Percentiles rank a stretch among this genome's conserved stretches.
Conservation (phyloP, 2,113 vertebrate genomes). For the Psilopogon haemacephalus region DNA sequence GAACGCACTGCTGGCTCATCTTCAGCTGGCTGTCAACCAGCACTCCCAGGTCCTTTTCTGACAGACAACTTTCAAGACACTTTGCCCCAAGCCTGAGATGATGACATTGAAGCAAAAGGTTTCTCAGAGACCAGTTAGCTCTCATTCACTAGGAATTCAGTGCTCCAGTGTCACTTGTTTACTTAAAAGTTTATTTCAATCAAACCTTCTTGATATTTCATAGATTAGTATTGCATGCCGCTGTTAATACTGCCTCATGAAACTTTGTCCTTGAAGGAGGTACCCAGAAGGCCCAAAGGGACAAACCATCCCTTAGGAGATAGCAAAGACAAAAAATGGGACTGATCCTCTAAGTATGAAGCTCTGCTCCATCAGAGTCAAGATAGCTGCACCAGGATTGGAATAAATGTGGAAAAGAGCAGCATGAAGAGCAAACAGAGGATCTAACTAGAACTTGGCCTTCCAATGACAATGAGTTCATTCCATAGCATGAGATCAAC, state of each 20-base stretch:
- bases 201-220: neutral
- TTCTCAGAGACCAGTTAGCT: neutral
- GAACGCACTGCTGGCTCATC: too few relatives aligned
- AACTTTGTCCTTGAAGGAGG: neutral
- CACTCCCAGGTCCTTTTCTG: too few relatives aligned
- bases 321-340: neutral
- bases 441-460: neutral
- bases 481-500: neutral
- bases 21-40: too few relatives aligned
- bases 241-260: neutral
- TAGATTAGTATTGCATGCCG: neutral
- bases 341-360: neutral
- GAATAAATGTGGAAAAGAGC: neutral
- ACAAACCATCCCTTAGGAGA: neutral
- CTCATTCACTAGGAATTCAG: neutral
- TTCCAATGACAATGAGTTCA: neutral
- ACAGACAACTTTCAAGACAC: too few relatives aligned
- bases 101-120: neutral
- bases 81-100: too few relatives aligned
- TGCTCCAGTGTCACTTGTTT: neutral
- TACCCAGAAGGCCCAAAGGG: neutral
- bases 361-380: neutral
- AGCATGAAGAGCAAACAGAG: neutral
- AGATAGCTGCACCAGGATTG: neutral
- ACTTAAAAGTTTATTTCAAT: neutral